Base-by-base conservation (phyloP, 2,888 invertebrate species). In the Lasius platythorax region DNA sequence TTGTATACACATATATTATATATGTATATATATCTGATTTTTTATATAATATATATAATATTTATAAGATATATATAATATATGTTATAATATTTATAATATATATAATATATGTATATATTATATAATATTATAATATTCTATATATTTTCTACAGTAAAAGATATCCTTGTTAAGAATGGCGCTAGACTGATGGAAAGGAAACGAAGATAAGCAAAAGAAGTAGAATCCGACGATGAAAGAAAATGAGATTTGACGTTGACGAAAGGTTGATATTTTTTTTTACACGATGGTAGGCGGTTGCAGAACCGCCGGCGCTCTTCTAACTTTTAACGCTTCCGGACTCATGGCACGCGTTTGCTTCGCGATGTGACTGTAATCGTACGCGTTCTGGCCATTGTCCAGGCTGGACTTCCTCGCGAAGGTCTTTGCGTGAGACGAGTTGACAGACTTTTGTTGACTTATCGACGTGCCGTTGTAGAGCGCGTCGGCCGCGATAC, bases 281-380 rank as follows among this genome's bases (percentile, higher is more conserved):
- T 50, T 56, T 96, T 96, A 96, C 95, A 97, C 98, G 96, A 97
- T 97, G 96, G 98, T 98, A 95, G 98, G 98, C 93, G 98, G 97
- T 96, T 98, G 98, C 95, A 98, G 96, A 96, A 98, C 97, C 96
- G 98, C 97, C 95, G 98, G 98, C 94, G 98, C 98, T 95, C 98
- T 97, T 96, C 98, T 98, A 96, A 98, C 98, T 97, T 98, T 98
- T 96, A 97, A 97, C 95, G 97, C 97, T 96, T 96, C 98, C 94
- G 97, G 98, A 95, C 95, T 96, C 95, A 95, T 96, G 82, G 95
- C 92, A 67, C 94, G 92, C 83, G 93, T 88, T 63, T 93, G 93
- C 87, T 94, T 94, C 63, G 92, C 88, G 81, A 94, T 93, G 85
- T 93, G 94, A 90, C 93, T 93, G 84, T 95, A 94, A 91, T 95